Base-by-base conservation (phyloP, 2,113 vertebrate genomes). In the Otis tarda region DNA sequence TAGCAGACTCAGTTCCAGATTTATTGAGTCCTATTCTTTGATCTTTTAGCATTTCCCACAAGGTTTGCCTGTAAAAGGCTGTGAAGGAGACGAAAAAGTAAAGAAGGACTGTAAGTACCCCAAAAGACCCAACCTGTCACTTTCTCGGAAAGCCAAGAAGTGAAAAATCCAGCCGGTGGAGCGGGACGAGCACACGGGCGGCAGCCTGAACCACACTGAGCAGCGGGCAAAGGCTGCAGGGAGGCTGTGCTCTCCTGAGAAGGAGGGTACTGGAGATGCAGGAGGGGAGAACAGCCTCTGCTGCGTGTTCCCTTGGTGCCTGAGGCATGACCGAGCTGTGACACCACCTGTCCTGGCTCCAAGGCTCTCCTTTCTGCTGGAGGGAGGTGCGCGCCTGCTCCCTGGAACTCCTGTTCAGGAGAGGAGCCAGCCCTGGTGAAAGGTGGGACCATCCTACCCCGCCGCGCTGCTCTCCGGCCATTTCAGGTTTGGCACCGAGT, bases 151-250 rank as follows among this genome's bases (percentile, higher is more conserved):
- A 50, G 65, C 13, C n/a, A 31, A 31, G 57, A 53, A 33, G 30
- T 14, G 53, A 21, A 10, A 14, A 41, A 17, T n/a, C 23, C 64
- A 20, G 53, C n/a, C 2, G 4, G 23, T 1, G 2, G 70, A 59
- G 70, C 7, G 8, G 57, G 49, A 55, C 1, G 21, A 84, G 53
- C 10, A 8, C 1, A 0, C 5, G 6, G 61, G 37, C 12, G 7
- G 24, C 50, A 80, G 60, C 61, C n/a, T 3, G 3, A 16, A 15
- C 49, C 16, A 12, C 0, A 1, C 25, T 43, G 7, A 37, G 82
- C 69, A 25, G 4, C 4, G 23, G 33, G 82, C 59, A 31, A 15
- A 45, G 82, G 50, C 49, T 83, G 80, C 35, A 17, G 65, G n/a
- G 55, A 28, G 55, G 8, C 64, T 12, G 27, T 14, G 59, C 50